phyloP scores from a whole-genome alignment of 1,140 invertebrate genomes.

The Drosophila busckii region DNA sequence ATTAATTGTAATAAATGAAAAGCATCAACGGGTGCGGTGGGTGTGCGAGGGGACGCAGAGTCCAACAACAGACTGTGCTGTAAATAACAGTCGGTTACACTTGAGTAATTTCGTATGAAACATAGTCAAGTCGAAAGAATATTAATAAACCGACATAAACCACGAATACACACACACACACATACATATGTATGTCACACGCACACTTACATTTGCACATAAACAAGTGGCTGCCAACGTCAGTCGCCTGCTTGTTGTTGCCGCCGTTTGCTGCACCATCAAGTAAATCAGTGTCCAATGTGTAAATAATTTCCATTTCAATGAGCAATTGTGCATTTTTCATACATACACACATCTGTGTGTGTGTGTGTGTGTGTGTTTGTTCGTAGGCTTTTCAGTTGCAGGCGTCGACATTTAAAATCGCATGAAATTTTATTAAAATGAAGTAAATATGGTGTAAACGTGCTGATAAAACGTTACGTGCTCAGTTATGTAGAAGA shows the following conservation, averaged over 20 bases:
- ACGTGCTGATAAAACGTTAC: constrained; percentile 77
- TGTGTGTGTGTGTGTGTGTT: background rate
- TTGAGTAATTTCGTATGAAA: constrained; percentile 78
- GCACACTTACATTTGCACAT: background rate
- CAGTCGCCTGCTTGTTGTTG: constrained; percentile 37
- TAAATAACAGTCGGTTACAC: constrained; percentile 72
- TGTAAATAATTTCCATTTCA: constrained; percentile 79
- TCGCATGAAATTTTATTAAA: constrained; percentile 78
- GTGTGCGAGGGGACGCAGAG: constrained; percentile 15
- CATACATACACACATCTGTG: constrained; percentile 28
- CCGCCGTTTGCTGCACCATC: constrained; percentile 43
- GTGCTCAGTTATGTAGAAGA: constrained; percentile 72
- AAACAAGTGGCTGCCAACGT: constrained; percentile 52
- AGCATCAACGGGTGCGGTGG: background rate
- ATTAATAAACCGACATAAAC: constrained; percentile 76
- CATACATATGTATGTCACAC: constrained; percentile 1
- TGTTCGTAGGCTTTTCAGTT: constrained; percentile 57
- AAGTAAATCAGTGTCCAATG: constrained; percentile 77
- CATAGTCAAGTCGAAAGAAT: constrained; percentile 77
- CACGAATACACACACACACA: constrained; percentile 35
- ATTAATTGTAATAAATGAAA: constrained; percentile 8
- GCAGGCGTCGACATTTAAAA: constrained; percentile 72
- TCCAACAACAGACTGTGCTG: constrained; percentile 34
- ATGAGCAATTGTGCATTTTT: constrained; percentile 77
- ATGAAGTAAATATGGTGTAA: constrained; percentile 79